Evolutionary conservation across 2,888 invertebrate species (phyloP), one percentile per base, ranked within the genome.

Genomic region (Acleris literana): DNA sequence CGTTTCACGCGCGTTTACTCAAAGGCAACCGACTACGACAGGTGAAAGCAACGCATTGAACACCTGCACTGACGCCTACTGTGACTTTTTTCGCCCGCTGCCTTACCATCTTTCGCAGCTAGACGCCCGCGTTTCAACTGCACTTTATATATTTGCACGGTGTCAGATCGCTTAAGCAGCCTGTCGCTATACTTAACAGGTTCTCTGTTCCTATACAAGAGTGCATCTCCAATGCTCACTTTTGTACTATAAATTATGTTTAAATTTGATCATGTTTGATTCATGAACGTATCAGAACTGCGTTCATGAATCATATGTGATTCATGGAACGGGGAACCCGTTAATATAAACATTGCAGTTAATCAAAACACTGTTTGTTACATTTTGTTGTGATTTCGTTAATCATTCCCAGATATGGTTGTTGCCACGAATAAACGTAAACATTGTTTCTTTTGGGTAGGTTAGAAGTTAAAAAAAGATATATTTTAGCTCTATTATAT

Each of bases 1-100:
- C 97, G 69, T 97, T 97, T 92, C 95, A 96, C 80, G 96, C 96
- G 78, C 93, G 95, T 74, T 93, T 95, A 71, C 94, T 96, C 83
- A 95, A 94, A 77, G 94, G 95, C 88, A 94, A 94, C 81, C 94
- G 95, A 77, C 93, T 93, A 76, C 86, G 88, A 73, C 91, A 91
- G 91, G 91, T 92, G 89, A 90, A 69, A 79, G 76, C 78, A 69
- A 65, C 70, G 72, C 74, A 52, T 53, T 22, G 56, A 58, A 54
- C 48, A 71, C 73, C 70, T 69, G 68, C 68, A 63, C 61, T 29
- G 54, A 48, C 58, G 65, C 70, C 63, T 49, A 65, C 49, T 46
- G 64, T 48, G 18, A 22, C 25, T 44, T 20, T 22, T 17, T 17
- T 54, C 59, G 72, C 69, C 49, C 43, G 68, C 33, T 68, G 55